Base-by-base conservation (phyloP, 2,797 vertebrate genomes). In the Anomalospiza imberbis region DNA sequence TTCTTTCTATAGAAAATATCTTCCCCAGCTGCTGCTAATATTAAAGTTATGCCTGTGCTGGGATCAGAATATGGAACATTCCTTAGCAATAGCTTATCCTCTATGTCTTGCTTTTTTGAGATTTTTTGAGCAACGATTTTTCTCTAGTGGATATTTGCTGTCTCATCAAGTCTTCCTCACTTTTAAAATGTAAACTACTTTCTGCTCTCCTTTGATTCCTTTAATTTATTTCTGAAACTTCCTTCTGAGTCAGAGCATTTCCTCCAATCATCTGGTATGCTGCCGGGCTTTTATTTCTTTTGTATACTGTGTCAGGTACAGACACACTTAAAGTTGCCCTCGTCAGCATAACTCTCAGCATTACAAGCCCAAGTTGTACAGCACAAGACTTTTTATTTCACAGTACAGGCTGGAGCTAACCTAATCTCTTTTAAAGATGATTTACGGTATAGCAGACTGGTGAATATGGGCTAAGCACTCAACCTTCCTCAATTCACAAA, bases 221-320 rank as follows among this genome's bases (percentile, higher is more conserved):
- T 73, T 85, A 92, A 84, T 79, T 93, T 91, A 91, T 91, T 94
- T 89, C 65, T 86, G 80, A 62, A 71, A 75, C 14, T 92, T 91
- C 25, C 54, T 88, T 94, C 76, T 65, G 82, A 95, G 76, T 88
- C 45, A 61, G 50, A 89, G 24, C 9, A 84, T 78, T 92, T 67
- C 20, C 10, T 72, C 77, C 61, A 83, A 85, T 72, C 83, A 89
- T 34, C 32, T 78, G 57, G 12, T 65, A 7, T 87, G 57, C 57
- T 87, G 25, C 72, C 1, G 32, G 65, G 60, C n/a, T 88, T 66
- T 86, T 88, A 20, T 72, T 91, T 89, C 71, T 84, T 88, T 82
- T 90, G 54, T 84, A 63, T 38, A 40, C 26, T 85, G 32, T 86
- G 57, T 71, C 71, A 95, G 62, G 57, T 91, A 71, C 29, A 50